Percentiles rank a stretch among this genome's conserved stretches.
phyloP scores from a whole-genome alignment of 2,797 vertebrate species.

The Eidolon dupreanum region DNA sequence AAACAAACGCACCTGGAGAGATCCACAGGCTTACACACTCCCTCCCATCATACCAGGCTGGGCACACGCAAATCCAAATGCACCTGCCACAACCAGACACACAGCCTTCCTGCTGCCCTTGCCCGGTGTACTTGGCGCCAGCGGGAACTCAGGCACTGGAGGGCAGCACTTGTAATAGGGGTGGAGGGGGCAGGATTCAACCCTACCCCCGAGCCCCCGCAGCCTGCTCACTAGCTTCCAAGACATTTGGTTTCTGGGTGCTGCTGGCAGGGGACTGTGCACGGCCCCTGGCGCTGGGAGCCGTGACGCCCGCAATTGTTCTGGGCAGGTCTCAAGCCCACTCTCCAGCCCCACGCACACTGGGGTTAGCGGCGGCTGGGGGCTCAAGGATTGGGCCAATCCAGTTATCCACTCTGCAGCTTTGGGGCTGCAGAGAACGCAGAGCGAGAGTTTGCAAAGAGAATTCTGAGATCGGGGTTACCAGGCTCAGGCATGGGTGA shows the following conservation, averaged over 20 bases:
- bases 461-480: fast-evolving
- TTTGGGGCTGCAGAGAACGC: background rate
- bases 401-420: background rate
- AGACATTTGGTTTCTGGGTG: no score
- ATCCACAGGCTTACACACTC: background rate
- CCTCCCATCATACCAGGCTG: fast-evolving
- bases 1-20: background rate
- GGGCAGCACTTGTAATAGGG: fast-evolving
- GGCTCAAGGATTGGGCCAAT: background rate
- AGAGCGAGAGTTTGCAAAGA: background rate
- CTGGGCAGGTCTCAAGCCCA: background rate
- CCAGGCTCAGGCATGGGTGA: background rate
- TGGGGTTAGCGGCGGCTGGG: background rate
- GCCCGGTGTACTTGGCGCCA: background rate
- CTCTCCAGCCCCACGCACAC: background rate
- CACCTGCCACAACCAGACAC: fast-evolving
- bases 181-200: background rate
- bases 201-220: no score
- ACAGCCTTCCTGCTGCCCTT: background rate
- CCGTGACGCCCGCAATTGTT: background rate
- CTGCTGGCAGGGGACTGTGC: fast-evolving
- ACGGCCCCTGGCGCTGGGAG: background rate
- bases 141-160: background rate
- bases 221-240: background rate
- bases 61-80: fast-evolving